Percentiles rank a stretch among this genome's conserved stretches.
phyloP scores from a whole-genome alignment of 1,140 invertebrate species.

The Zaprionus vittiger region DNA sequence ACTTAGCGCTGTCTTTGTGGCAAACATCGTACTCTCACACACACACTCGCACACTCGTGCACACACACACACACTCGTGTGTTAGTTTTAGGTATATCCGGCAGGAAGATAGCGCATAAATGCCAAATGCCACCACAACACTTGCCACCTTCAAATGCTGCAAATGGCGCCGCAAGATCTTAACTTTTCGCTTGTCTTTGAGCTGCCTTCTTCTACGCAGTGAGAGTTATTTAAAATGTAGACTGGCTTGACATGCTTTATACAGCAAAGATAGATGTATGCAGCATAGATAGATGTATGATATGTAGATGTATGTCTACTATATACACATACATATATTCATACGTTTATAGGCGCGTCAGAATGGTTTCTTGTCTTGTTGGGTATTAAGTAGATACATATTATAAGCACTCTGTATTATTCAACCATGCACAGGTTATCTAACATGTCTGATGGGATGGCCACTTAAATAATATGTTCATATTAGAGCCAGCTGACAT shows the following conservation, averaged over 20 bases:
- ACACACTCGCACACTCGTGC: constrained; percentile 4
- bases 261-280: too few relatives aligned
- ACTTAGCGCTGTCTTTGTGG: constrained; percentile 74
- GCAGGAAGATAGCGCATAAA: constrained; percentile 64
- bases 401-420: too few relatives aligned
- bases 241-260: not conserved
- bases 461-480: too few relatives aligned
- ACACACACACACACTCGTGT: constrained; percentile 25
- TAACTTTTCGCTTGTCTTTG: constrained; percentile 11
- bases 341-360: too few relatives aligned
- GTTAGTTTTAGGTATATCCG: constrained; percentile 62
- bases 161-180: constrained; percentile 29
- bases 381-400: too few relatives aligned
- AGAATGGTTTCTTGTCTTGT: too few relatives aligned
- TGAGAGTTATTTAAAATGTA: not conserved
- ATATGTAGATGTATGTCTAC: too few relatives aligned
- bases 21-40: constrained; percentile 35
- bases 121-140: constrained; percentile 43
- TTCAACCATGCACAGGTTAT: too few relatives aligned
- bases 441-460: too few relatives aligned
- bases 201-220: not conserved
- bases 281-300: too few relatives aligned
- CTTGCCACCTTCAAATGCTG: constrained; percentile 19
- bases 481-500: too few relatives aligned
- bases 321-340: too few relatives aligned